Evolutionary conservation across 2,113 vertebrate species (phyloP).

Genomic region (Chelonoidis abingdonii): DNA sequence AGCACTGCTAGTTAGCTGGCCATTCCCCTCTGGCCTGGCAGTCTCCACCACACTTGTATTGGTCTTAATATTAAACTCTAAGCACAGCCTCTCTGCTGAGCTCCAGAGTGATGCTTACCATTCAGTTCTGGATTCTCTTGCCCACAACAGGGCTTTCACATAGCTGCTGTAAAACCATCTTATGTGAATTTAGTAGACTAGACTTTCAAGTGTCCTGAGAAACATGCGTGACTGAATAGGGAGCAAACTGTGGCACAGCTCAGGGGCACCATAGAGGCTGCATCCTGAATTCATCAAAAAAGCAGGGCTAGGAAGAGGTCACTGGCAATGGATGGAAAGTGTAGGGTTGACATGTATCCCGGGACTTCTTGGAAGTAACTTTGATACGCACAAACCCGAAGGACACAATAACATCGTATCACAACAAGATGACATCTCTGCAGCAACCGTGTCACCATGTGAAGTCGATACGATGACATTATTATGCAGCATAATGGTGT

Average conservation of each 20-base stretch:
- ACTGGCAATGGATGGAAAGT: rapidly evolving
- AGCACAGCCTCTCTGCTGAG: not conserved
- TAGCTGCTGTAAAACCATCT: not conserved
- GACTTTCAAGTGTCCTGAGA: not conserved
- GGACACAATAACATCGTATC: rapidly evolving
- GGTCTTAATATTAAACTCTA: not conserved
- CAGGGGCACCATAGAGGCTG: not conserved
- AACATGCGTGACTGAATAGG: not conserved
- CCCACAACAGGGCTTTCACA: not conserved
- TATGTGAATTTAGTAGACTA: not conserved
- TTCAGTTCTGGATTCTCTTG: not conserved
- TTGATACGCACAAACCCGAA: not conserved
- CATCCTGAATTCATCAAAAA: not conserved
- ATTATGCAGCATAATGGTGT: not conserved
- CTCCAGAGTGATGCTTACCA: not conserved
- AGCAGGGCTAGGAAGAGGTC: not conserved
- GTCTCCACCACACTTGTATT: not conserved
- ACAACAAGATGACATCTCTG: not conserved
- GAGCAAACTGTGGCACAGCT: not conserved
- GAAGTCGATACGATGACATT: not conserved
- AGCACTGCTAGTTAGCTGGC: not conserved
- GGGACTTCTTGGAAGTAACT: not conserved
- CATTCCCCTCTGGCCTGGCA: not conserved
- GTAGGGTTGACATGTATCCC: not conserved
- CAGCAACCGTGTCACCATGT: rapidly evolving